A percentile compares a stretch with the other conserved stretches of the same genome.
phyloP scores from a whole-genome alignment of 2,113 vertebrate genomes.

The Felis chaus region DNA sequence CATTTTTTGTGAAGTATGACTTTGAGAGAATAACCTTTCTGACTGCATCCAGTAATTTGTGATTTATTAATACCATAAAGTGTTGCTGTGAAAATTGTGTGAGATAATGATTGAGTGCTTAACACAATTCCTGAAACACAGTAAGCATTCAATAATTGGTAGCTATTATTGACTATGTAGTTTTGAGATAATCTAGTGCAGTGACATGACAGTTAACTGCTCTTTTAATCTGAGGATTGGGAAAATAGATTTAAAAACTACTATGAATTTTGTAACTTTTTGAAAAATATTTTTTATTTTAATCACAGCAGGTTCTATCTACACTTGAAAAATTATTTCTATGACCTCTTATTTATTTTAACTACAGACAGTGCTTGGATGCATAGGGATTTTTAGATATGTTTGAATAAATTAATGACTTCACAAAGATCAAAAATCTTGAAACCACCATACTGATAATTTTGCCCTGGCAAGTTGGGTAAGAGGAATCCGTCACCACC shows the following conservation, averaged over 20 bases:
- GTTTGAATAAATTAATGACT: not conserved
- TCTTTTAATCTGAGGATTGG: not conserved
- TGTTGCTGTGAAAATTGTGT: constrained; percentile 16
- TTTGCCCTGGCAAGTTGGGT: not conserved
- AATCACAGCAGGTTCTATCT: not conserved
- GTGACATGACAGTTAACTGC: not conserved
- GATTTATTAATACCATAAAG: constrained; percentile 1
- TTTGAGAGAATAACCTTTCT: not conserved
- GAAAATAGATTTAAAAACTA: not conserved
- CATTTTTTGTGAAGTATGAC: not conserved
- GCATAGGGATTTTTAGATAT: not conserved
- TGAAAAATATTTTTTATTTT: constrained; percentile 2
- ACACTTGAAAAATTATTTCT: constrained; percentile 10
- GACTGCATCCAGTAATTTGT: not conserved
- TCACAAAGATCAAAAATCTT: not conserved
- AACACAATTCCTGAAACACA: not conserved
- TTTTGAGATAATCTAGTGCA: not conserved
- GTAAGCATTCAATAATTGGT: not conserved
- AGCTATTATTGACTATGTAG: not conserved
- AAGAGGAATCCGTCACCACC: not conserved
- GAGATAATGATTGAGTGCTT: not conserved
- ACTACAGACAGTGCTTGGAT: not conserved
- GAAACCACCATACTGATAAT: not conserved
- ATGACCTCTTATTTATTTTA: not conserved
- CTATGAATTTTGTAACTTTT: not conserved